A percentile compares a stretch with the other conserved stretches of the same genome.
Evolutionary conservation across 1,140 invertebrate species (phyloP).

Genomic region (Atta cephalotes): DNA sequence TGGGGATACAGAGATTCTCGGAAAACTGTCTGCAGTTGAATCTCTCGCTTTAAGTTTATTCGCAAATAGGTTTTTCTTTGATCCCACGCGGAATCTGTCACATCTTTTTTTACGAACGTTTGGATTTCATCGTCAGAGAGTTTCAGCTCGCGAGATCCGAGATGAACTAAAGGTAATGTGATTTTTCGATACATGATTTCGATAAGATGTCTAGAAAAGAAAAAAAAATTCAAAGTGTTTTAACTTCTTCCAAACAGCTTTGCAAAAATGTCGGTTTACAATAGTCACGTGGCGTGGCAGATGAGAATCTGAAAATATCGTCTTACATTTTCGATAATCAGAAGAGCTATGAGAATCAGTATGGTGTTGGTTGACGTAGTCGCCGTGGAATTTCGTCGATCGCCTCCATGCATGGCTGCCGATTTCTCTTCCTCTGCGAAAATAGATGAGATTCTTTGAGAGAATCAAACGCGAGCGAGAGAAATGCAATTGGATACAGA

Average conservation of each 20-base stretch:
- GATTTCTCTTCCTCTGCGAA: conserved; percentile 77
- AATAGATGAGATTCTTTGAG: conserved; percentile 36
- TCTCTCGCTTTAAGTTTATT: conserved; percentile 49
- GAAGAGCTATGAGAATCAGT: conserved; percentile 61
- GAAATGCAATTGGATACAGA: background rate
- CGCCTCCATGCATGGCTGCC: conserved; percentile 77
- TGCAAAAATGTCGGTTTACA: background rate
- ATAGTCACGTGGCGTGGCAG: conserved; percentile 71
- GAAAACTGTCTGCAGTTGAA: conserved; percentile 53
- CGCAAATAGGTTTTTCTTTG: conserved; percentile 62
- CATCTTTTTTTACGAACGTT: conserved; percentile 10
- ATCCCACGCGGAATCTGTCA: conserved; percentile 21
- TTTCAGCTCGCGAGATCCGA: conserved; percentile 15
- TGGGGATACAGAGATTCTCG: conserved; percentile 29
- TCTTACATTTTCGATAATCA: conserved; percentile 50
- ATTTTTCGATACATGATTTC: background rate
- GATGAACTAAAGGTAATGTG: background rate
- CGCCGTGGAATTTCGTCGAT: conserved; percentile 68
- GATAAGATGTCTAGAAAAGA: background rate
- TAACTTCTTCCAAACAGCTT: background rate
- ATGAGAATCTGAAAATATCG: conserved; percentile 27
- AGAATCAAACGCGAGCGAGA: background rate
- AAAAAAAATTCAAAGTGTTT: conserved; percentile 2
- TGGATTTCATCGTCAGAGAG: background rate
- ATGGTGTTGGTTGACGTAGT: conserved; percentile 55